Percentiles rank a stretch among this genome's conserved stretches.
Evolutionary conservation across 2,797 vertebrate genomes (phyloP).

Genomic region (Melanogrammus aeglefinus): DNA sequence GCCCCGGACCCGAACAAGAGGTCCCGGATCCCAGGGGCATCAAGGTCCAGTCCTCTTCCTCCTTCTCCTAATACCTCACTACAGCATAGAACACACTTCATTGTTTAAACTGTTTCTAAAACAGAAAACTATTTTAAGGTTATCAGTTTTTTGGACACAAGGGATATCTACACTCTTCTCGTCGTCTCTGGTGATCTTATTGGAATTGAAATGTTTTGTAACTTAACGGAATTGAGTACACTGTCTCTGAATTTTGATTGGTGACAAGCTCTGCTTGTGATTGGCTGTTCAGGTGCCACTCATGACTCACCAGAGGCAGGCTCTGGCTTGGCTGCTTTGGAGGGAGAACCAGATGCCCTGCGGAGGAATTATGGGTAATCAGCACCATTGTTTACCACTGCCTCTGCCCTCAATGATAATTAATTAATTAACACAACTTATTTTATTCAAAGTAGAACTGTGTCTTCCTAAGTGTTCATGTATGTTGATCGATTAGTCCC

Average conservation of each 20-base stretch:
- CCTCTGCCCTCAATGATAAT: conserved; percentile 20
- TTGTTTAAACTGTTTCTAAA: no score
- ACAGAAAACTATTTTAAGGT: no score
- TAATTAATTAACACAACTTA: no score
- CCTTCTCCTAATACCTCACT: neutral
- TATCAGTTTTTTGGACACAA: no score
- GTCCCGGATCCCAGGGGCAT: conserved; percentile 82
- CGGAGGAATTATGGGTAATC: conserved; percentile 90
- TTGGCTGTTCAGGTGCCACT: conserved; percentile 68
- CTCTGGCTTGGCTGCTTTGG: conserved; percentile 90
- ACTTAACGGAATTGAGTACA: neutral
- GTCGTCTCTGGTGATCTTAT: no score
- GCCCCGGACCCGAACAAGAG: conserved; percentile 71
- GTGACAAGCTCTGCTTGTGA: conserved; percentile 12
- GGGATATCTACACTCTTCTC: no score
- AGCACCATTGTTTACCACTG: conserved; percentile 21
- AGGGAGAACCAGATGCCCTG: conserved; percentile 87
- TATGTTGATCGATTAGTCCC: no score
- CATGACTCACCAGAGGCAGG: conserved; percentile 86
- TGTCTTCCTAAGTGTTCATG: neutral
- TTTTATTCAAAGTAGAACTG: neutral
- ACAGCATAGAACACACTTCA: neutral
- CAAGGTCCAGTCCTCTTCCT: conserved; percentile 69
- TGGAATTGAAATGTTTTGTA: no score
- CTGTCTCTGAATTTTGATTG: neutral